A percentile compares a stretch with the other conserved stretches of the same genome.
Evolutionary conservation across 2,888 invertebrate species (phyloP).

Genomic region (Halictus quadricinctus): DNA sequence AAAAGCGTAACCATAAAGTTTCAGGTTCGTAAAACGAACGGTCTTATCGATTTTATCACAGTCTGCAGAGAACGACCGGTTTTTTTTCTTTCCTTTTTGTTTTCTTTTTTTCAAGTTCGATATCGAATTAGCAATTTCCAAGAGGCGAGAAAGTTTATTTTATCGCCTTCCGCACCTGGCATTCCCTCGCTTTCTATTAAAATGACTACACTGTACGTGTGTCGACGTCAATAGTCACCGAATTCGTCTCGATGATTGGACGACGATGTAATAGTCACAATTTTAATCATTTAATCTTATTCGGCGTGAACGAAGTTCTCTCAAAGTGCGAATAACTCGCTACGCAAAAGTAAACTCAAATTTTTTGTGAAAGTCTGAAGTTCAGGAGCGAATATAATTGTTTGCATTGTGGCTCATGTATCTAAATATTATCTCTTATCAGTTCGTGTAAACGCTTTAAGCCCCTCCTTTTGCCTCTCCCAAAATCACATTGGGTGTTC

Average conservation of each 20-base stretch:
- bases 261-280: neutral
- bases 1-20: conserved; percentile 5
- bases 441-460: neutral
- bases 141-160: neutral
- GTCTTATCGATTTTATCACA: conserved; percentile 2
- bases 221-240: neutral
- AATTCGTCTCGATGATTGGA: neutral
- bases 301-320: neutral
- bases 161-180: neutral
- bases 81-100: neutral
- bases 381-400: neutral
- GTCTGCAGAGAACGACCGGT: neutral
- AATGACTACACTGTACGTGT: neutral
- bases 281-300: neutral
- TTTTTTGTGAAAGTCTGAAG: neutral
- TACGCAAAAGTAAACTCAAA: neutral
- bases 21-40: neutral
- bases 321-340: neutral
- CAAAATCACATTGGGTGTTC: neutral
- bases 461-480: neutral
- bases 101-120: neutral
- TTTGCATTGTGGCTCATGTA: neutral
- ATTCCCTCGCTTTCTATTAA: neutral
- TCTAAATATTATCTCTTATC: conserved; percentile 3
- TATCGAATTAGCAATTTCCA: neutral